Conservation (phyloP, 1,140 invertebrate genomes). For the Hypsibius dujardini region DNA sequence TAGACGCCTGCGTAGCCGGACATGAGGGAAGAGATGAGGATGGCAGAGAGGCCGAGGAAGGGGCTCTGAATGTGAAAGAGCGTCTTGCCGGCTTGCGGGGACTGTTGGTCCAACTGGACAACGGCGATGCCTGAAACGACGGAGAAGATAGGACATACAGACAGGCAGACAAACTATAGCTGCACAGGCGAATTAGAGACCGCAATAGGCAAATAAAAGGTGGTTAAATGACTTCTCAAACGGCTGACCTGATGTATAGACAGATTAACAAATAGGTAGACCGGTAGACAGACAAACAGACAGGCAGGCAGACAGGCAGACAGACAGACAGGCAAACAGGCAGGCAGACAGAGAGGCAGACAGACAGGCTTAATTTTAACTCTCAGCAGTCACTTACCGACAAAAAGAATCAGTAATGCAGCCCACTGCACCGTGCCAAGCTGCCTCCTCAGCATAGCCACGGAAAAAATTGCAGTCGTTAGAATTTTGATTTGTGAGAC, state of each 20-base stretch:
- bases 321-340: too few species aligned
- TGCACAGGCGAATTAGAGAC: too few species aligned
- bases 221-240: too few species aligned
- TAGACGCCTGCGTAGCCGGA: conserved; percentile 98
- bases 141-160: not conserved
- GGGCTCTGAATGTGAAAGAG: conserved; percentile 44
- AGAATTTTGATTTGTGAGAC: conserved; percentile 97
- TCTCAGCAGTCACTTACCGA: conserved; percentile 49
- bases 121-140: conserved; percentile 34
- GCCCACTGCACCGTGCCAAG: conserved; percentile 67
- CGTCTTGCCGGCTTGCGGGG: conserved; percentile 14
- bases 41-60: conserved; percentile 66
- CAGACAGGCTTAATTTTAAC: too few species aligned
- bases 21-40: conserved; percentile 71
- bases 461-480: conserved; percentile 91
- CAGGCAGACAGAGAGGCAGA: too few species aligned
- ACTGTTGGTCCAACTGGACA: conserved; percentile 50
- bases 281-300: too few species aligned
- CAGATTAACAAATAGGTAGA: too few species aligned
- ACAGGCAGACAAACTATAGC: too few species aligned
- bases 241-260: too few species aligned
- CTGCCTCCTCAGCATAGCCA: conserved; percentile 61
- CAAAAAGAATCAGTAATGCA: conserved; percentile 59
- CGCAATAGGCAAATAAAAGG: too few species aligned
- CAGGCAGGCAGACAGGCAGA: too few species aligned